Evolutionary conservation across 1,140 invertebrate species (phyloP).

Genomic region (Lepidurus couesii): DNA sequence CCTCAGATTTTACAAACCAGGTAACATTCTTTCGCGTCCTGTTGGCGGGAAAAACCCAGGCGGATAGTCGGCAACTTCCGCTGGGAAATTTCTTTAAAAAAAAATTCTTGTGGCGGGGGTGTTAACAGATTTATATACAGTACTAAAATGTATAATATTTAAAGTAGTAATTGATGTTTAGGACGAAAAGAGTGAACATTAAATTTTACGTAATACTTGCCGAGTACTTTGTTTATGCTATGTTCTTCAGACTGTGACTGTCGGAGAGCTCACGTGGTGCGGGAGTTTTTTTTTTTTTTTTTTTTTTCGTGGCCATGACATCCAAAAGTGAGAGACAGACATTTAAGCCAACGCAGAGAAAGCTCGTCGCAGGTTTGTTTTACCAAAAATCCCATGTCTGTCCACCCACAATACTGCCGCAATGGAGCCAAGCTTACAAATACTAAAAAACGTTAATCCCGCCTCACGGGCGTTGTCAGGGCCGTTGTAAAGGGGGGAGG

Average conservation of each 20-base stretch:
- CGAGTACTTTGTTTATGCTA: neutral
- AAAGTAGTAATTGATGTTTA: too few relatives aligned
- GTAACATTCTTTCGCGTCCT: neutral
- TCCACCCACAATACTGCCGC: neutral
- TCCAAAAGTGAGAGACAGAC: neutral
- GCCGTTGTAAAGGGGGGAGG: neutral
- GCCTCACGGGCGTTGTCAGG: conserved; percentile 9
- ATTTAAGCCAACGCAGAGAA: neutral
- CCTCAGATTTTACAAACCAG: neutral
- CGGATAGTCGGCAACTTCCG: too few relatives aligned
- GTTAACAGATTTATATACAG: too few relatives aligned
- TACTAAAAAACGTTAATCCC: neutral
- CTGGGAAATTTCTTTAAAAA: too few relatives aligned
- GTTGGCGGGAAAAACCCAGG: neutral
- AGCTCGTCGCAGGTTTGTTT: neutral
- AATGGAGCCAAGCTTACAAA: neutral
- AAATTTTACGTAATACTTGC: neutral
- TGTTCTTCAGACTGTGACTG: neutral
- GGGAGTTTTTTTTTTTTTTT: neutral
- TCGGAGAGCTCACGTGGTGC: neutral
- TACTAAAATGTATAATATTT: too few relatives aligned
- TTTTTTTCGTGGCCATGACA: neutral
- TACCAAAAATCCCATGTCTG: neutral
- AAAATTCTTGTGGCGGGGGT: too few relatives aligned
- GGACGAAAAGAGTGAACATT: too few relatives aligned